Conservation (phyloP, 2,113 vertebrate species). For the Chamaetylas fuelleborni region DNA sequence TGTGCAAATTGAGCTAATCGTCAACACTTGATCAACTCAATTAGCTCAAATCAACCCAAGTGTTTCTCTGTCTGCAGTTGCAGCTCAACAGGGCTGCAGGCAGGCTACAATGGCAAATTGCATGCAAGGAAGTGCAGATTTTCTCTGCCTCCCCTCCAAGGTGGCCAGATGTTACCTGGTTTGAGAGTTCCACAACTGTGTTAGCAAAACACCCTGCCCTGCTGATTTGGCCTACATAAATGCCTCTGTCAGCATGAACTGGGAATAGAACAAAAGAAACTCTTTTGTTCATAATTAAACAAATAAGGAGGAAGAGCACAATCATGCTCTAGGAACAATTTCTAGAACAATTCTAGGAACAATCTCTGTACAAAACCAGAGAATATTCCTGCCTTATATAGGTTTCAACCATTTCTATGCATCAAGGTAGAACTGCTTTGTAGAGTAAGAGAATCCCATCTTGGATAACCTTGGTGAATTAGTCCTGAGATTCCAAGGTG, state of each 20-base stretch:
- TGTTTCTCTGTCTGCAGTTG: neutral
- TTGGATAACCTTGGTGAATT: neutral
- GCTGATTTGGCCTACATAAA: neutral
- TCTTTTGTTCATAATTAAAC: neutral
- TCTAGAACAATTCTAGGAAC: neutral
- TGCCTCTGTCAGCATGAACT: neutral
- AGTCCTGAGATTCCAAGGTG: neutral
- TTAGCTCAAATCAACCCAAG: conserved; percentile 51
- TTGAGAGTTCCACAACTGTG: neutral
- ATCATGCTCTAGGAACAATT: neutral
- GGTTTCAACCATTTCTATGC: neutral
- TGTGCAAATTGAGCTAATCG: conserved; percentile 6
- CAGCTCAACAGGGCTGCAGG: neutral
- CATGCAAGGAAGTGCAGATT: neutral
- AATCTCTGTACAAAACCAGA: neutral
- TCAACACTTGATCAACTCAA: conserved; percentile 55
- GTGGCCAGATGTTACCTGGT: neutral
- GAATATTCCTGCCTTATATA: neutral
- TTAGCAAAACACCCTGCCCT: neutral
- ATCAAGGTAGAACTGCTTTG: neutral
- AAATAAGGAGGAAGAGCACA: neutral
- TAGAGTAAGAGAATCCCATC: neutral
- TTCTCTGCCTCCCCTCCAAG: neutral
- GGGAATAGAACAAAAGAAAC: neutral
- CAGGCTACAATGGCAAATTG: neutral